Evolutionary conservation across 92 coral and sea anemone genomes (phyloP).

Genomic region (Epizoanthus stellaris): DNA sequence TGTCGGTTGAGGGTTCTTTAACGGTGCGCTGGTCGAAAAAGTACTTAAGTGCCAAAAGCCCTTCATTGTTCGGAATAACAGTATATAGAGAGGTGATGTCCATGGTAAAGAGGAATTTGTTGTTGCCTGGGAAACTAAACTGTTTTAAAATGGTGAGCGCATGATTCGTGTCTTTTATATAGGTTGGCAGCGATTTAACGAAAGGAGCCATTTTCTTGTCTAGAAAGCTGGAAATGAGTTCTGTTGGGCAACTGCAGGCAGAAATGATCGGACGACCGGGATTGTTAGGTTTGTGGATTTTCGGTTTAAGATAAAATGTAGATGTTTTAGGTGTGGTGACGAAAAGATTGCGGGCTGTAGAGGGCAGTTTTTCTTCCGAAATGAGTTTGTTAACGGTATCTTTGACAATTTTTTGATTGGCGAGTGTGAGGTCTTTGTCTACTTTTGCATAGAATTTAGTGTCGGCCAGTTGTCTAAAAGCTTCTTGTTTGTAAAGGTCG

Average conservation of each 20-base stretch:
- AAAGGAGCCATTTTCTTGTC: slow-evolving; percentile 36
- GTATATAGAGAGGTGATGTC: slow-evolving; percentile 51
- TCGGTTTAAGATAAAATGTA: slow-evolving; percentile 33
- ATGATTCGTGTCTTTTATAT: slow-evolving; percentile 29
- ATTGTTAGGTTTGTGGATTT: slow-evolving; percentile 53
- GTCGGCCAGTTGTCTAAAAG: slow-evolving; percentile 48
- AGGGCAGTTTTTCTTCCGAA: not conserved
- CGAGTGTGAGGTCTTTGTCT: slow-evolving; percentile 37
- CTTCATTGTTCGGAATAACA: slow-evolving; percentile 44
- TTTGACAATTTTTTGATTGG: too few species aligned
- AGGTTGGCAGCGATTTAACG: slow-evolving; percentile 25
- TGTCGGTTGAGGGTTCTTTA: slow-evolving; percentile 49
- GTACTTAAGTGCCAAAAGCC: slow-evolving; percentile 46
- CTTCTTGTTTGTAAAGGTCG: slow-evolving; percentile 55
- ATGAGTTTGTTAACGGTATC: not conserved
- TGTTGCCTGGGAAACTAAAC: slow-evolving; percentile 42
- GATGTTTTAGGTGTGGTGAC: slow-evolving; percentile 27
- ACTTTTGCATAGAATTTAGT: slow-evolving; percentile 28
- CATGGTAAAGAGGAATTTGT: slow-evolving; percentile 53
- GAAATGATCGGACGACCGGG: slow-evolving; percentile 57
- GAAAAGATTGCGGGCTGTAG: not conserved
- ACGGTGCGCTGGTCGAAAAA: slow-evolving; percentile 55
- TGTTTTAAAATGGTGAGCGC: too few species aligned
- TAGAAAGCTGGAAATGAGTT: slow-evolving; percentile 21
- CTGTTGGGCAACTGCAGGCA: slow-evolving; percentile 36